Percentiles rank a stretch among this genome's conserved stretches.
Conservation (phyloP, 2,113 vertebrate species). For the Abramis brama region DNA sequence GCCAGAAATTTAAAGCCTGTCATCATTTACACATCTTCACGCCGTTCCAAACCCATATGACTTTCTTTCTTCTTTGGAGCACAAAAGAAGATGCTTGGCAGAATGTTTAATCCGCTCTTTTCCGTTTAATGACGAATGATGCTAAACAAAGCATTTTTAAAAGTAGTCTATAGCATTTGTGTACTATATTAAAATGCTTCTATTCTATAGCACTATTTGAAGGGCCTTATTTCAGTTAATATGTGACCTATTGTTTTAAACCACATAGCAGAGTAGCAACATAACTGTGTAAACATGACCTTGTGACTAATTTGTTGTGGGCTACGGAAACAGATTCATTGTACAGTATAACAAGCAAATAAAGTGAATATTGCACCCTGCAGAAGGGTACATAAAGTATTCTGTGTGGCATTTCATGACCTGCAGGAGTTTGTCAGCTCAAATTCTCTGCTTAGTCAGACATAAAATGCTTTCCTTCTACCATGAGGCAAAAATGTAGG, state of each 20-base stretch:
- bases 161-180: not conserved
- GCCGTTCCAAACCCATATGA: not conserved
- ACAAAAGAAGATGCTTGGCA: not conserved
- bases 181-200: too few relatives aligned
- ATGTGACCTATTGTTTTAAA: not conserved
- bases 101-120: not conserved
- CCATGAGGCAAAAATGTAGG: not conserved
- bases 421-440: conserved; percentile 46
- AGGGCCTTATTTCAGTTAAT: not conserved
- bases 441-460: conserved; percentile 44
- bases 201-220: not conserved
- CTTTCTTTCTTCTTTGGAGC: not conserved
- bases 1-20: not conserved
- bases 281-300: not conserved
- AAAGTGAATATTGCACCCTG: not conserved
- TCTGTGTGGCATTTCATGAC: conserved; percentile 23
- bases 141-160: not conserved
- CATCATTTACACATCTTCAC: not conserved
- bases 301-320: not conserved
- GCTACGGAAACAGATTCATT: not conserved
- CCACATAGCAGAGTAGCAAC: not conserved
- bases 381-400: not conserved
- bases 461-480: conserved; percentile 26
- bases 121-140: not conserved
- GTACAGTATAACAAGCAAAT: not conserved